phyloP scores from a whole-genome alignment of 2,888 invertebrate species.

The Nomada ruficornis region DNA sequence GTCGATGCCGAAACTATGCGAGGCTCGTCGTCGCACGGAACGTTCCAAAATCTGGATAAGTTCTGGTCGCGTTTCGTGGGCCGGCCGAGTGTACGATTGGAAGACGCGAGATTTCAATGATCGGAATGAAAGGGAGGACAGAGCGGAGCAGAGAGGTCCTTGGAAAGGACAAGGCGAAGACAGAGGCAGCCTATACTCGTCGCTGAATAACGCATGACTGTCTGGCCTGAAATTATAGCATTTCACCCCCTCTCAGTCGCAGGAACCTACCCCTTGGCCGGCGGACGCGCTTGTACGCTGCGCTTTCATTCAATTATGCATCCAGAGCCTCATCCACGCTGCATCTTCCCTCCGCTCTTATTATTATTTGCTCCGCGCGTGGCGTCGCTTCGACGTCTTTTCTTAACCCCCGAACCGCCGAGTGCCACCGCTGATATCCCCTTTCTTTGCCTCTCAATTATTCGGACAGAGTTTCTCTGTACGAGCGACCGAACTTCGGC shows the following conservation, averaged over 20 bases:
- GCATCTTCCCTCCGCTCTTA: slow-evolving; percentile 48
- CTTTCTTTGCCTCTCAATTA: neutral
- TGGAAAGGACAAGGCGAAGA: slow-evolving; percentile 50
- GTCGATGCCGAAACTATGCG: too few relatives aligned
- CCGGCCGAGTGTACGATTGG: neutral
- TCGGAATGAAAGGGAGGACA: slow-evolving; percentile 72
- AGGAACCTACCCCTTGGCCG: slow-evolving; percentile 73
- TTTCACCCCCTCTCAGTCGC: slow-evolving; percentile 70
- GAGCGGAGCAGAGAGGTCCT: slow-evolving; percentile 19
- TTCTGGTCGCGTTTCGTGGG: slow-evolving; percentile 4
- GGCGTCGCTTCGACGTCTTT: slow-evolving; percentile 16
- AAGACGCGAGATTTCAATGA: slow-evolving; percentile 16
- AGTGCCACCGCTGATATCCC: neutral
- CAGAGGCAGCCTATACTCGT: slow-evolving; percentile 59
- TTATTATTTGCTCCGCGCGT: slow-evolving; percentile 69
- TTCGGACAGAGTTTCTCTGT: too few relatives aligned
- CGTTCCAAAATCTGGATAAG: neutral
- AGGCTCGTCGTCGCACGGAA: neutral
- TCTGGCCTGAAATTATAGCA: slow-evolving; percentile 82
- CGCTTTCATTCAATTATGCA: slow-evolving; percentile 81
- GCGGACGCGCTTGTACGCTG: slow-evolving; percentile 67
- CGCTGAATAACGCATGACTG: slow-evolving; percentile 83
- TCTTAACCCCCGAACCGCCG: neutral
- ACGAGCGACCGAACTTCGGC: neutral
- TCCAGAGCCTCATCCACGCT: slow-evolving; percentile 57